These are phyloP conservation scores for Pluvianellus socialis DNA, from an alignment of 2,113 vertebrate species.

Conservation along the genomic window DNA sequence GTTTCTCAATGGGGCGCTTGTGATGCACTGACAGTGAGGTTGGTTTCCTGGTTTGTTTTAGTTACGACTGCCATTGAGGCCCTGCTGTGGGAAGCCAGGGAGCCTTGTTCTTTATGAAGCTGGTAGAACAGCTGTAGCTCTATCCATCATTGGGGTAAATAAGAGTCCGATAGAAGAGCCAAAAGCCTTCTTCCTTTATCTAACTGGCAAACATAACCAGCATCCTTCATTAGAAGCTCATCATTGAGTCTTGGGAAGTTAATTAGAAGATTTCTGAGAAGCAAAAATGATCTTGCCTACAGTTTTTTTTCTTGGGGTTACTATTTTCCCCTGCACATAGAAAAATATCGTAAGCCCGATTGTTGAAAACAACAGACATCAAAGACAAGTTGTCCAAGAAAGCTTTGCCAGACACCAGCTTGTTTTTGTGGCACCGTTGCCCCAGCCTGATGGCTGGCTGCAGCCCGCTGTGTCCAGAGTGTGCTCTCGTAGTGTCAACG, in stretches of 20 bases:
- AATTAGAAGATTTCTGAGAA: background rate
- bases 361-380: background rate
- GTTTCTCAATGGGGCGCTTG: conserved; percentile 66
- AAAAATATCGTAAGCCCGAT: fast-evolving
- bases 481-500: background rate
- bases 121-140: conserved; percentile 58
- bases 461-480: background rate
- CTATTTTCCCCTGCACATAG: background rate
- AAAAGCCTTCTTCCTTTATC: conserved; percentile 6
- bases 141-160: conserved; percentile 56
- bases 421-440: background rate
- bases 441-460: background rate
- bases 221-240: background rate
- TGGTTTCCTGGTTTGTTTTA: conserved; percentile 68
- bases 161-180: background rate
- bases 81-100: conserved; percentile 45
- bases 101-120: conserved; percentile 63
- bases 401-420: background rate
- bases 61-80: conserved; percentile 32
- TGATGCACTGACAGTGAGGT: conserved; percentile 38
- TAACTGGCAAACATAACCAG: background rate
- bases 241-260: background rate
- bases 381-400: background rate
- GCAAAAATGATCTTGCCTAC: background rate
- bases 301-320: background rate